Base-by-base conservation (phyloP, 2,113 vertebrate species). In the Ifrita kowaldi region DNA sequence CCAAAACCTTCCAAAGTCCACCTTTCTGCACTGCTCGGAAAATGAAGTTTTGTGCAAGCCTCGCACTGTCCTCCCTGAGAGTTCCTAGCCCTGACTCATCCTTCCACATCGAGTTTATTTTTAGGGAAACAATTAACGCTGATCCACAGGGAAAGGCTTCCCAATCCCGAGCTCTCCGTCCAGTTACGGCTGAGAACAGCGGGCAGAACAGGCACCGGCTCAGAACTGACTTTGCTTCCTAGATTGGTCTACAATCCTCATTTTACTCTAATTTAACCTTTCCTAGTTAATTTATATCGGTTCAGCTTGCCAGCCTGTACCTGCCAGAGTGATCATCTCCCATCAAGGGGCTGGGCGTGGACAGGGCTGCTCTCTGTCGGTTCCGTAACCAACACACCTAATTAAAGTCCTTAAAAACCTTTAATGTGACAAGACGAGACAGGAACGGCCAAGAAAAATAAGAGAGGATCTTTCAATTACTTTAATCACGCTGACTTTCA, bases 391-490 rank as follows among this genome's bases (percentile, higher is more conserved):
- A 64, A 93, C 70, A 93, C 95, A 85, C 88, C 95, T 98, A 98
- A 98, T 97, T 98, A 97, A 98, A 97, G 95, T 89, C 94, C 94
- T 97, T 95, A 98, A 95, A 98, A 97, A 95, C 77, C 84, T 96
- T 97, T 97, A 97, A 93, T 89, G 59, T 97, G 95, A 96, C 95
- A 96, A 96, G 93, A 92, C 59, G 84, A 96, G 94, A 97, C 96
- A 97, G 77, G 47, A 76, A 89, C 75, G 65, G 91, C 70, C 85
- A 94, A 95, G 70, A 24, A 96, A 95, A 96, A 92, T 80, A 90
- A 92, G 95, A 97, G 63, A 85, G 75, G 46, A 42, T 76, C 92
- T 87, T 94, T 97, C 92, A 78, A 87, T 96, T 94, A 89, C 95
- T 86, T 74, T 90, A 94, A 95, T 87, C 93, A 96, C 55, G 7